These are phyloP conservation scores for Pocillopora meandrina DNA, from an alignment of 92 coral and sea anemone species.

Conservation along the genomic window DNA sequence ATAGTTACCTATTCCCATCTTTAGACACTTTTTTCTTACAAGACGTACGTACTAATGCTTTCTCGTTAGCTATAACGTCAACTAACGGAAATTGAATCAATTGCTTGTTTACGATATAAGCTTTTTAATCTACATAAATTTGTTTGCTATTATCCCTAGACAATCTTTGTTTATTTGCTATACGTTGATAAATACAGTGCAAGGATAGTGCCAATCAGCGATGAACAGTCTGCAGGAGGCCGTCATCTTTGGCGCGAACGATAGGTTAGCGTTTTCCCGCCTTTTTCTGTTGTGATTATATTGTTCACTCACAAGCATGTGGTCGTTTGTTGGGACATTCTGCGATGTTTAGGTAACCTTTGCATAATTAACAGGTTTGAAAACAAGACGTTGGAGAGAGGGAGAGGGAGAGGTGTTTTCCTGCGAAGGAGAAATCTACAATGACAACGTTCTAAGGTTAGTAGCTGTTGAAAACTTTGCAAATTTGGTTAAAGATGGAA, in stretches of 20 bases:
- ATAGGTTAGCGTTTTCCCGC: constrained; percentile 21
- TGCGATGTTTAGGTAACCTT: constrained; percentile 74
- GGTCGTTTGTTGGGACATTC: constrained; percentile 65
- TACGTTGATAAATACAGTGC: not conserved
- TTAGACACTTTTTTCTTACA: too few species aligned
- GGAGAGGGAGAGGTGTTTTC: constrained; percentile 3
- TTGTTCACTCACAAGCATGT: constrained; percentile 41
- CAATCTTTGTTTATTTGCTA: not conserved
- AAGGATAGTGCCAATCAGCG: not conserved
- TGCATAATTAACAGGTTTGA: constrained; percentile 51
- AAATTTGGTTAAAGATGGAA: not conserved
- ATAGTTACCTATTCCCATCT: too few species aligned
- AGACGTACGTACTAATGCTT: not conserved
- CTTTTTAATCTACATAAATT: not conserved
- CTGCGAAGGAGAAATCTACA: constrained; percentile 4
- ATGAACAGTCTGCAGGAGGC: not conserved
- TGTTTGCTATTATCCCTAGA: not conserved
- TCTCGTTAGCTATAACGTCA: not conserved
- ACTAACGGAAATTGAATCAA: not conserved
- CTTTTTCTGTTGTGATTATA: constrained; percentile 7
- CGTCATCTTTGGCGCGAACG: constrained; percentile 30
- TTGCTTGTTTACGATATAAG: not conserved
- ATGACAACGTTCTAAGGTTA: constrained; percentile 1
- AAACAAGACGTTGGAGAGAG: constrained; percentile 17
- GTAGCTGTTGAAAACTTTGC: not conserved